Percentiles rank a stretch among this genome's conserved stretches.
Conservation (phyloP, 2,113 vertebrate genomes). For the Nestor notabilis region DNA sequence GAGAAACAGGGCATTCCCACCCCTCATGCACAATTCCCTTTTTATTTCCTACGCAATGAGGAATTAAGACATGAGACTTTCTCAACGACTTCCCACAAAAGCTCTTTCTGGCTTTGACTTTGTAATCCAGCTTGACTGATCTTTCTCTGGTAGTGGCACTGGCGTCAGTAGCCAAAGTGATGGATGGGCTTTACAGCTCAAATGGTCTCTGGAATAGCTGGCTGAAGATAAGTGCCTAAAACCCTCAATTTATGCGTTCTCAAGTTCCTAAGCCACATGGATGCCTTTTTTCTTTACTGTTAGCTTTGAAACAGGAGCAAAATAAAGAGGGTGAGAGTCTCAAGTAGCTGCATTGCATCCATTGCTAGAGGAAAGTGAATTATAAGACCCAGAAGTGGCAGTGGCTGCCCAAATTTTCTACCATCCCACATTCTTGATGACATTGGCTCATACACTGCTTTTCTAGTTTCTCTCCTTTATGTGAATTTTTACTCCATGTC, state of each 20-base stretch:
- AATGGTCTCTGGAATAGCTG: neutral
- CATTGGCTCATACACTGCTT: neutral
- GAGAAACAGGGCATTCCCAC: conserved; percentile 40
- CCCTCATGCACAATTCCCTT: neutral
- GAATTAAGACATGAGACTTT: conserved; percentile 20
- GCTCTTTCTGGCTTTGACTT: conserved; percentile 18
- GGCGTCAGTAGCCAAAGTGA: neutral
- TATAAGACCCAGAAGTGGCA: neutral
- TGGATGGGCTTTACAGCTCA: neutral
- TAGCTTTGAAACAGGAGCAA: neutral
- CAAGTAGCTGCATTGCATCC: neutral
- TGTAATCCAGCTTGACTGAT: conserved; percentile 20
- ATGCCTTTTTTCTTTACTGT: neutral
- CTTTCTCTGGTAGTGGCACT: neutral
- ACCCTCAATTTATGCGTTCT: neutral
- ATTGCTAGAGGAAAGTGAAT: neutral
- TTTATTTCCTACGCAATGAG: conserved; percentile 3
- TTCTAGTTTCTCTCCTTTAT: neutral
- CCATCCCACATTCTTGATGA: neutral
- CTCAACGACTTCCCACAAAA: conserved; percentile 22
- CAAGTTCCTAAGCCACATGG: neutral
- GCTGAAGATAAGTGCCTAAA: neutral
- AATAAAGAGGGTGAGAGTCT: neutral
- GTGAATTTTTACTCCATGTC: neutral
- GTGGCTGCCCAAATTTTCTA: neutral